Evolutionary conservation across 2,113 vertebrate genomes (phyloP).

Genomic region (Platichthys flesus): DNA sequence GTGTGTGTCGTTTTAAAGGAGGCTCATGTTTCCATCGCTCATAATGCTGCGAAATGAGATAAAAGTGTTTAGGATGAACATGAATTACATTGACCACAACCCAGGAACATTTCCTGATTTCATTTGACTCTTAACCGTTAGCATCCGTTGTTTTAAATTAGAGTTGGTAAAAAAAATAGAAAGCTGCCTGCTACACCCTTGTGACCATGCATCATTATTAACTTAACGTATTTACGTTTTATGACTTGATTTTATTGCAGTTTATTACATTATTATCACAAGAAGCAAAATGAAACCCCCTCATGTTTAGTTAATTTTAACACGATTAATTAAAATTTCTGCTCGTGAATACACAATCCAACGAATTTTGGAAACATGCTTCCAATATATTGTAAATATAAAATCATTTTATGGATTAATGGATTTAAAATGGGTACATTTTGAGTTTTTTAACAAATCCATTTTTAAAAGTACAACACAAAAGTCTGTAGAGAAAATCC

Average conservation of each 20-base stretch:
- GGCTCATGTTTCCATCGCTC: slow-evolving; percentile 73
- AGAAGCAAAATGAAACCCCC: slow-evolving; percentile 10
- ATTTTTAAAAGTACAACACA: too few relatives aligned
- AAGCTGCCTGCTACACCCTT: background rate
- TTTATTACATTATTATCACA: slow-evolving; percentile 27
- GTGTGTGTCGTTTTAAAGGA: slow-evolving; percentile 18
- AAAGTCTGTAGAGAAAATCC: too few relatives aligned
- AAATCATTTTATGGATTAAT: background rate
- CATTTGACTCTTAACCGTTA: slow-evolving; percentile 44
- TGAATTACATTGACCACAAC: slow-evolving; percentile 74
- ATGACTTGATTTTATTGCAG: slow-evolving; percentile 17
- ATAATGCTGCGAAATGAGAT: slow-evolving; percentile 77
- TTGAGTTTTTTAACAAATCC: background rate
- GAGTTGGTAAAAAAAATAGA: background rate
- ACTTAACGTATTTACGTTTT: slow-evolving; percentile 11
- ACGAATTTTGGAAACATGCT: background rate
- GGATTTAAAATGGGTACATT: background rate
- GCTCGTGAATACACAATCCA: background rate
- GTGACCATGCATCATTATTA: slow-evolving; percentile 6
- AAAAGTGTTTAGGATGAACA: slow-evolving; percentile 76
- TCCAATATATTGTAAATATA: background rate
- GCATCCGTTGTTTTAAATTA: background rate
- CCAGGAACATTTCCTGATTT: slow-evolving; percentile 75
- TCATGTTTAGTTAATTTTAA: slow-evolving; percentile 15
- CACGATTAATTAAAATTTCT: slow-evolving; percentile 15